A percentile compares a stretch with the other conserved stretches of the same genome.
These are phyloP conservation scores for Acanthosepion pharaonis DNA, from an alignment of 2,888 invertebrate species.

Conservation along the genomic window DNA sequence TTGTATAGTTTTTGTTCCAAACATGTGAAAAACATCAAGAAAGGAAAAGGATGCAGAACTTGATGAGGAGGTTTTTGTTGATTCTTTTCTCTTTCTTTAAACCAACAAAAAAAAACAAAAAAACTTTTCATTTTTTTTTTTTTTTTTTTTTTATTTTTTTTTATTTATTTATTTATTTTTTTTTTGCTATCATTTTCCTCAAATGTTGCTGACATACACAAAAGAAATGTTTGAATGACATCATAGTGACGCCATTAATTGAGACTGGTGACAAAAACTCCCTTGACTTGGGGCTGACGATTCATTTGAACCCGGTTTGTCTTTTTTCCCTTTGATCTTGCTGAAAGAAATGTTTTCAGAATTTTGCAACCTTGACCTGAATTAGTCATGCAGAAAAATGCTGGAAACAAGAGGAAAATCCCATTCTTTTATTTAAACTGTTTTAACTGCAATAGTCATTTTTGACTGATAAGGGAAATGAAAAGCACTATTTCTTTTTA, in stretches of 20 bases:
- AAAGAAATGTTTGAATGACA: not conserved
- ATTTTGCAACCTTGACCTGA: not conserved
- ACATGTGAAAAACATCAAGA: no score
- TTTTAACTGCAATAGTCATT: not conserved
- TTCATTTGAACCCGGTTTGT: not conserved
- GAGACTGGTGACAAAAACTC: not conserved
- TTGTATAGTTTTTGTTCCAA: no score
- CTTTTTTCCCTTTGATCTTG: not conserved
- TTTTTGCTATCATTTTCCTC: not conserved
- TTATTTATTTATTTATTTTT: no score
- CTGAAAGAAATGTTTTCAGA: not conserved
- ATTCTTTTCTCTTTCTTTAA: not conserved
- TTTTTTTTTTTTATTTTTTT: not conserved
- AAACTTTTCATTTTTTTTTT: not conserved
- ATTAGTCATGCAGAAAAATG: slow-evolving; percentile 33
- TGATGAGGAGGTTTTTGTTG: not conserved
- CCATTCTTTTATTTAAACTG: not conserved
- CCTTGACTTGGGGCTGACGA: not conserved
- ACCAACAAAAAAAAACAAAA: no score
- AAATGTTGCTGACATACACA: not conserved
- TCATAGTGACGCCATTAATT: slow-evolving; percentile 24
- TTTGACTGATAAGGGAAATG: slow-evolving; percentile 4
- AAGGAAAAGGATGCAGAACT: no score
- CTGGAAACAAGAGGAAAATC: not conserved
- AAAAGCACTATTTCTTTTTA: not conserved